These are phyloP conservation scores for Danio kyathit DNA, from an alignment of 2,797 vertebrate genomes.

Conservation along the genomic window DNA sequence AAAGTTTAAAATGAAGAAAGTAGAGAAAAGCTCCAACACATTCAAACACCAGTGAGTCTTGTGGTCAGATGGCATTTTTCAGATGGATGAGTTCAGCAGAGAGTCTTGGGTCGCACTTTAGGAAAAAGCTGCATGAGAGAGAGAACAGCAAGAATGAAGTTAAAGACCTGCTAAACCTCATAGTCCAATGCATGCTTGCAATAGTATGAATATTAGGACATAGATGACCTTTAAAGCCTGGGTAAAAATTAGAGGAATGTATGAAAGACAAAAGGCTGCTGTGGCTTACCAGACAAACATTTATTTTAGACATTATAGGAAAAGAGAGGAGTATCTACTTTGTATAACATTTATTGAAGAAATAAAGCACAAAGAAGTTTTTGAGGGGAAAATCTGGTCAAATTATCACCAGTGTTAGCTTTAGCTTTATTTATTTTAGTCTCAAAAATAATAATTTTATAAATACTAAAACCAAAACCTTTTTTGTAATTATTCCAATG, in stretches of 20 bases:
- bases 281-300: background rate
- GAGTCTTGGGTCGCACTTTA: slow-evolving; percentile 79
- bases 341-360: too few relatives aligned
- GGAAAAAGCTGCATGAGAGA: slow-evolving; percentile 77
- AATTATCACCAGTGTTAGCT: too few relatives aligned
- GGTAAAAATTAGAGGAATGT: background rate
- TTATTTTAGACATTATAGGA: background rate
- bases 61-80: background rate
- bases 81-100: slow-evolving; percentile 68
- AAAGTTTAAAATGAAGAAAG: background rate
- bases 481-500: too few relatives aligned
- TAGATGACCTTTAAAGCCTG: background rate
- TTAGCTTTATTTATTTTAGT: too few relatives aligned
- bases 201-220: slow-evolving; percentile 2
- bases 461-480: too few relatives aligned
- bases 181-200: background rate
- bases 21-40: background rate
- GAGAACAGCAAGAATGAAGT: background rate
- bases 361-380: too few relatives aligned
- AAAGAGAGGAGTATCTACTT: background rate
- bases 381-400: too few relatives aligned
- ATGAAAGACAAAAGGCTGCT: background rate
- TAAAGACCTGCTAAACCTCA: background rate
- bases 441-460: too few relatives aligned
- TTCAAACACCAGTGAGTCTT: background rate